These are phyloP conservation scores for Drosophila paulistorum DNA, from an alignment of 1,140 invertebrate species.

Conservation along the genomic window DNA sequence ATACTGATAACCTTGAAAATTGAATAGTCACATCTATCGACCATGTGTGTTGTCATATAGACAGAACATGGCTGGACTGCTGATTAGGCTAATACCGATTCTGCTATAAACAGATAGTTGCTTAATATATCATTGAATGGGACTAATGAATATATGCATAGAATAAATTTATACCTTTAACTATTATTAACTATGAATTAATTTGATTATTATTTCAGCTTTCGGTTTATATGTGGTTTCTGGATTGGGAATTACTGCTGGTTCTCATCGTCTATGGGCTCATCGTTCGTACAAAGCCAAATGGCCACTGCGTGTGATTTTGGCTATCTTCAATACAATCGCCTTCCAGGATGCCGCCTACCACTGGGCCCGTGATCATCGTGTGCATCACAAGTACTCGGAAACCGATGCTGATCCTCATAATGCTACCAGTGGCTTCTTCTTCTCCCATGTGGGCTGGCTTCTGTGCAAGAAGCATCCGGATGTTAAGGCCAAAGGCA, in stretches of 20 bases:
- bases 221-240: slow-evolving; percentile 87
- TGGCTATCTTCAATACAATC: slow-evolving; percentile 91
- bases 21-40: slow-evolving; percentile 21
- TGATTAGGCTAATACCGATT: slow-evolving; percentile 28
- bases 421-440: slow-evolving; percentile 96
- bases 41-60: slow-evolving; percentile 3
- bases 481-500: slow-evolving; percentile 93
- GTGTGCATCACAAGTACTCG: slow-evolving; percentile 98
- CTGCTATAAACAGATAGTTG: too few species aligned
- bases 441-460: slow-evolving; percentile 98
- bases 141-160: background rate
- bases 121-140: background rate
- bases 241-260: slow-evolving; percentile 95
- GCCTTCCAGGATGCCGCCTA: slow-evolving; percentile 96
- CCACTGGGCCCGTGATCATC: slow-evolving; percentile 97
- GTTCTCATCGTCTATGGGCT: slow-evolving; percentile 96
- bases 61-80: slow-evolving; percentile 32
- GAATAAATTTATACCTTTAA: too few species aligned
- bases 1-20: slow-evolving; percentile 64
- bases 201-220: slow-evolving; percentile 84
- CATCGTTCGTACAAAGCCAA: slow-evolving; percentile 97
- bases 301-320: slow-evolving; percentile 91
- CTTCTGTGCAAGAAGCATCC: slow-evolving; percentile 95
- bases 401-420: slow-evolving; percentile 98
- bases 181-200: slow-evolving; percentile 3